Percentiles rank a stretch among this genome's conserved stretches.
These are phyloP conservation scores for Hypotaenidia philippensis DNA, from an alignment of 2,797 vertebrate species.

Conservation along the genomic window DNA sequence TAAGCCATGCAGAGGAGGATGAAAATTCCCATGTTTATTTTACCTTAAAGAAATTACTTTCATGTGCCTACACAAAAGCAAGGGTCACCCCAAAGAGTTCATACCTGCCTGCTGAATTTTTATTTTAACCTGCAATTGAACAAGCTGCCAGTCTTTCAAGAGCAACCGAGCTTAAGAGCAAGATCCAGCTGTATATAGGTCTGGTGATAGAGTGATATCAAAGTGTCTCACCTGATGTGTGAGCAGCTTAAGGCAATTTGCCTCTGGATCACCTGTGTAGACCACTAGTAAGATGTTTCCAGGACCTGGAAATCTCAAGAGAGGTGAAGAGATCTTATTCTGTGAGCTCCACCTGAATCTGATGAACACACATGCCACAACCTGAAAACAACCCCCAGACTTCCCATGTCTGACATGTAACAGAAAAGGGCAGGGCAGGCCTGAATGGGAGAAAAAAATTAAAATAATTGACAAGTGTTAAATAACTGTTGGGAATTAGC, in stretches of 20 bases:
- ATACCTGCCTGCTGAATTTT: fast-evolving
- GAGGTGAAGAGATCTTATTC: neutral
- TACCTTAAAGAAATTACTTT: neutral
- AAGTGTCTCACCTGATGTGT: neutral
- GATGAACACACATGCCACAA: neutral
- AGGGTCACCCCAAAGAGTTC: neutral
- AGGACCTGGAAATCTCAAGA: neutral
- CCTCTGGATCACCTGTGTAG: neutral
- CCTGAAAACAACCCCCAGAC: neutral
- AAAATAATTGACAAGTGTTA: neutral
- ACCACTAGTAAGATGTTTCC: neutral
- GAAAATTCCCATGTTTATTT: neutral
- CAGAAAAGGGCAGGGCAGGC: neutral
- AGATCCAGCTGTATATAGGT: neutral
- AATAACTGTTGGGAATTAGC: neutral
- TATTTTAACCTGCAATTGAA: neutral
- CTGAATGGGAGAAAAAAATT: neutral
- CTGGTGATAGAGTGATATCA: neutral
- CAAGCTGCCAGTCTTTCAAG: neutral
- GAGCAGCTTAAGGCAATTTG: neutral
- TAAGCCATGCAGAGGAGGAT: fast-evolving
- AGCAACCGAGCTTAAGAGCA: neutral
- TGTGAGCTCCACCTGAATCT: neutral
- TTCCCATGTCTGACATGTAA: neutral
- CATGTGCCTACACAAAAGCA: neutral